These are phyloP conservation scores for Doris montereyensis DNA, from an alignment of 2,888 invertebrate genomes.

Conservation along the genomic window DNA sequence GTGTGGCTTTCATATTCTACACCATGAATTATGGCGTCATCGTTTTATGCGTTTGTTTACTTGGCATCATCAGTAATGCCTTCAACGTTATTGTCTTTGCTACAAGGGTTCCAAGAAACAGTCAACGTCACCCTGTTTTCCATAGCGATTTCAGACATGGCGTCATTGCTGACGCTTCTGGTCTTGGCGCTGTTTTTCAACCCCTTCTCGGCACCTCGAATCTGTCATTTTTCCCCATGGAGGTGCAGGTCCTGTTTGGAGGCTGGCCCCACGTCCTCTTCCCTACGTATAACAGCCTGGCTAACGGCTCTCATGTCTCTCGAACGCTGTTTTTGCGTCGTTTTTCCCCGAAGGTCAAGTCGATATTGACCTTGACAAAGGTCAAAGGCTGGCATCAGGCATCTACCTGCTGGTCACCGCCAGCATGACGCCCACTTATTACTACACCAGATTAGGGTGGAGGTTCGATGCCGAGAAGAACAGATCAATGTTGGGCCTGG, in stretches of 20 bases:
- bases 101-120: no score
- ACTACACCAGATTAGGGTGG: slow-evolving; percentile 20
- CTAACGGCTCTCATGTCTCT: slow-evolving; percentile 23
- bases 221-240: slow-evolving; percentile 7
- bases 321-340: slow-evolving; percentile 27
- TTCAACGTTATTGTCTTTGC: no score
- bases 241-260: slow-evolving; percentile 3
- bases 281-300: slow-evolving; percentile 11
- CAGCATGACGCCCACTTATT: not conserved
- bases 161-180: no score
- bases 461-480: slow-evolving; percentile 14
- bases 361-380: not conserved
- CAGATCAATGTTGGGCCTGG: not conserved
- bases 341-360: slow-evolving; percentile 22
- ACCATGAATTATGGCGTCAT: no score
- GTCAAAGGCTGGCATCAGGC: not conserved
- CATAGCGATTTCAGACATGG: no score
- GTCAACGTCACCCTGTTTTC: no score
- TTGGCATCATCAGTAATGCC: no score
- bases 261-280: slow-evolving; percentile 17
- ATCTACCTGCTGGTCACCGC: not conserved
- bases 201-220: no score
- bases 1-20: no score
- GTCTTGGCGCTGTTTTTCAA: no score
- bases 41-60: no score